phyloP scores from a whole-genome alignment of 64 coral and sea anemone species.

The Cladopsammia gracilis region DNA sequence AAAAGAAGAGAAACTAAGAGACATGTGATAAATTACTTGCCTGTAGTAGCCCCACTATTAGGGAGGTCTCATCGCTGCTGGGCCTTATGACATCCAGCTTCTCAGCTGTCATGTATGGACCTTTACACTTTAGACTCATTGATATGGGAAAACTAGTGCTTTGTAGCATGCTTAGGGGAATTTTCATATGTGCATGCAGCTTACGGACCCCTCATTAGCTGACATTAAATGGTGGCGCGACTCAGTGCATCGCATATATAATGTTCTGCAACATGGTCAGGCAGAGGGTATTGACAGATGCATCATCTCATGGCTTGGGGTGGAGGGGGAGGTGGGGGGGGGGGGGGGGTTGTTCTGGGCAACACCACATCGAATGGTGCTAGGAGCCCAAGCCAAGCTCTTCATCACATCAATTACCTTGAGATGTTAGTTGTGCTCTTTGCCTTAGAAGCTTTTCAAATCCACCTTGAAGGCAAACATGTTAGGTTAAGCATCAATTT shows the following conservation, averaged over 20 bases:
- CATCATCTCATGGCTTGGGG: slow-evolving; percentile 11
- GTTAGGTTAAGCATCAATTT: too few relatives aligned
- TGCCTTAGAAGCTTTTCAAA: slow-evolving; percentile 19
- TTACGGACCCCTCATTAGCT: background rate
- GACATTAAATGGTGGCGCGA: background rate
- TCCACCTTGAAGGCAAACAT: slow-evolving; percentile 1
- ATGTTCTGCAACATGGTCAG: slow-evolving; percentile 23
- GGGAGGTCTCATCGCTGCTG: background rate
- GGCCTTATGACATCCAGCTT: background rate
- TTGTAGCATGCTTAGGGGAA: background rate
- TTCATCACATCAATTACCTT: slow-evolving; percentile 56
- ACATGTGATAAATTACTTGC: background rate
- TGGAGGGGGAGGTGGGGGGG: too few relatives aligned
- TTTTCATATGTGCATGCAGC: background rate
- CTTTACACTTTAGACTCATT: slow-evolving; percentile 27
- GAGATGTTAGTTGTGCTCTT: slow-evolving; percentile 57
- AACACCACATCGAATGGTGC: slow-evolving; percentile 1
- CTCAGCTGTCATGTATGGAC: slow-evolving; percentile 3
- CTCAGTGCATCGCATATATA: background rate
- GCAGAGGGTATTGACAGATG: slow-evolving; percentile 51
- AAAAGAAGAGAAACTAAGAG: slow-evolving; percentile 18
- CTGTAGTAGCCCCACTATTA: background rate
- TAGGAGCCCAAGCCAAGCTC: slow-evolving; percentile 16
- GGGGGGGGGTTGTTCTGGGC: background rate
- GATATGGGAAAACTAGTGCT: slow-evolving; percentile 32